Percentiles rank a stretch among this genome's conserved stretches.
These are phyloP conservation scores for Datnioides undecimradiatus DNA, from an alignment of 2,113 vertebrate species.

Conservation along the genomic window DNA sequence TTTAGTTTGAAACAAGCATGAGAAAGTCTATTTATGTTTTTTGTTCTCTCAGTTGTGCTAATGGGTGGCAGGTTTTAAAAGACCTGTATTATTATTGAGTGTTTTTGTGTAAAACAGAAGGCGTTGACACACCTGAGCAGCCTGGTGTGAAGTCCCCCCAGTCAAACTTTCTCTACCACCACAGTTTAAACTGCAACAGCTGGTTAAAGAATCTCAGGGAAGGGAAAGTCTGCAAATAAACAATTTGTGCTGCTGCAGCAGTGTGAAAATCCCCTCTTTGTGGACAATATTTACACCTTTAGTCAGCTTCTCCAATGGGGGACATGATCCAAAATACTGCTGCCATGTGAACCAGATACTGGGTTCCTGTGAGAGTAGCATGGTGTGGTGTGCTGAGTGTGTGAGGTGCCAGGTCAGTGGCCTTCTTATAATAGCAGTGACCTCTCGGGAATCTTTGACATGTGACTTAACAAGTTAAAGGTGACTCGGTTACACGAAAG, in stretches of 20 bases:
- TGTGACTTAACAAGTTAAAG: slow-evolving; percentile 35
- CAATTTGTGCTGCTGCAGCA: slow-evolving; percentile 52
- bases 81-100: not conserved
- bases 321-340: not conserved
- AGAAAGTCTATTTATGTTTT: not conserved
- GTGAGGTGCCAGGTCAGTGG: not conserved
- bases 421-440: slow-evolving; percentile 60
- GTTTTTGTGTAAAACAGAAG: slow-evolving; percentile 35
- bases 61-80: not conserved
- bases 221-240: slow-evolving; percentile 13
- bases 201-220: slow-evolving; percentile 37
- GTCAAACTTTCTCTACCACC: not conserved
- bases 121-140: slow-evolving; percentile 7
- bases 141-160: slow-evolving; percentile 9
- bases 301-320: not conserved
- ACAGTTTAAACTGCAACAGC: slow-evolving; percentile 45
- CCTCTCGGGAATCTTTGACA: slow-evolving; percentile 56
- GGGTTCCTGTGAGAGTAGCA: slow-evolving; percentile 7
- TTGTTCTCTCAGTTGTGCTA: not conserved
- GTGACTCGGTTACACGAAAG: slow-evolving; percentile 7
- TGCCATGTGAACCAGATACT: not conserved
- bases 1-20: not conserved
- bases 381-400: not conserved
- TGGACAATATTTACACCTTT: not conserved
- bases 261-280: slow-evolving; percentile 45